Conservation (phyloP, 2,113 vertebrate species). For the Clupea harengus region DNA sequence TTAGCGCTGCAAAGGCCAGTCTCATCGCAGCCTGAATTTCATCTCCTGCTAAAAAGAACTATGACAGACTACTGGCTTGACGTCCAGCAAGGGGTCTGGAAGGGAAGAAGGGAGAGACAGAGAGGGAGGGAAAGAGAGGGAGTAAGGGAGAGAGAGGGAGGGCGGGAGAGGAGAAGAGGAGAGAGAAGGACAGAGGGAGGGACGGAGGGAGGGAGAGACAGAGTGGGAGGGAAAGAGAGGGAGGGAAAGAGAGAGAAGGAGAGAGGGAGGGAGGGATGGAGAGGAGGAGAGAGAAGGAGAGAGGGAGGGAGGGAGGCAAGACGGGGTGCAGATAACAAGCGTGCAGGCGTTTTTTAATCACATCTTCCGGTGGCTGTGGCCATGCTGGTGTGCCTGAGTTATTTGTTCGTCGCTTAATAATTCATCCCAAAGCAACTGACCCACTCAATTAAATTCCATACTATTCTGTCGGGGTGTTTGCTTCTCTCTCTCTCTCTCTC, state of each 20-base stretch:
- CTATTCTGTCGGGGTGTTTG: constrained; percentile 38
- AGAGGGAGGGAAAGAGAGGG: constrained; percentile 14
- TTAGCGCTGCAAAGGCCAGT: constrained; percentile 54
- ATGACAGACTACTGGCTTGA: constrained; percentile 64
- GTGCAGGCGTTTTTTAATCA: constrained; percentile 49
- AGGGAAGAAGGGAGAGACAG: not conserved
- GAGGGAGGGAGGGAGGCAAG: not conserved
- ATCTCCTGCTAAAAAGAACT: constrained; percentile 52
- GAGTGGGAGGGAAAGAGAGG: not conserved
- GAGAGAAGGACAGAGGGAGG: not conserved
- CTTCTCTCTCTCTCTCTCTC: constrained; percentile 35
- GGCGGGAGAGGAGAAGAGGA: not conserved
- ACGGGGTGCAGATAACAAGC: constrained; percentile 10
- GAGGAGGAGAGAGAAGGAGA: not conserved
- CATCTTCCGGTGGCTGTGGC: constrained; percentile 29
- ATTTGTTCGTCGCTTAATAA: constrained; percentile 66
- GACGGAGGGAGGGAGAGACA: not conserved
- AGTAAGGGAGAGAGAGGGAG: not conserved
- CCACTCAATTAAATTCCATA: constrained; percentile 69
- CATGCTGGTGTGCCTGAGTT: constrained; percentile 36
- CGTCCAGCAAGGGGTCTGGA: constrained; percentile 42
- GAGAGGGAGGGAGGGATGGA: not conserved
- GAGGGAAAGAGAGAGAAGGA: not conserved
- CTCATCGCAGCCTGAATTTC: constrained; percentile 33
- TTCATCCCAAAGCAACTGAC: constrained; percentile 63